phyloP scores from a whole-genome alignment of 1,140 invertebrate genomes.

The Diuraphis noxia region DNA sequence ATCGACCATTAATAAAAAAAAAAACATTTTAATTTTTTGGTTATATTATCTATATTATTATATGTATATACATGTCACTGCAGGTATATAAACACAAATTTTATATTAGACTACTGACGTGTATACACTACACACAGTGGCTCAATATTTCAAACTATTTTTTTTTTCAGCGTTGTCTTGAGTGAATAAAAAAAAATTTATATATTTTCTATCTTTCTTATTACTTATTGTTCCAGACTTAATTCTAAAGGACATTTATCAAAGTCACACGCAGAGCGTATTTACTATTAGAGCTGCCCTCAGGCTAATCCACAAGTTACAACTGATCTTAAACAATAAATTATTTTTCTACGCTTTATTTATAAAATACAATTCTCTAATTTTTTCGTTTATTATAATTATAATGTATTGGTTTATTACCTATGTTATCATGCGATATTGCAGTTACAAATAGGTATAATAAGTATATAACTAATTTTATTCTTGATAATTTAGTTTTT shows the following conservation, averaged over 20 bases:
- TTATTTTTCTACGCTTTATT: conserved; percentile 14
- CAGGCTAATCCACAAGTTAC: not conserved
- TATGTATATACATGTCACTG: not conserved
- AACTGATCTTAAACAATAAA: conserved; percentile 25
- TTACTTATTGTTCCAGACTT: not conserved
- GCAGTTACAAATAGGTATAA: not conserved
- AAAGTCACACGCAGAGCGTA: conserved; percentile 20
- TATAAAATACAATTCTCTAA: not conserved
- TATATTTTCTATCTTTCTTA: conserved; percentile 30
- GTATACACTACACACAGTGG: not conserved
- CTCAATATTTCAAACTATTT: not conserved
- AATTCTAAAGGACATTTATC: conserved; percentile 28
- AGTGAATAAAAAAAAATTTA: conserved; percentile 17
- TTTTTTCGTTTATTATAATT: conserved; percentile 6
- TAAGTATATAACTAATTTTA: not conserved
- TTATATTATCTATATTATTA: not conserved
- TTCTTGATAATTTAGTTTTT: not conserved
- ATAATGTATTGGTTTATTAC: not conserved
- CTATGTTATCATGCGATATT: not conserved
- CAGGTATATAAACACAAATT: not conserved
- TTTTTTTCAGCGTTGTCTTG: not conserved
- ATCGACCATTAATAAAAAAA: not conserved
- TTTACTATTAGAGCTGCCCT: not conserved
- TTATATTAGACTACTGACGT: not conserved
- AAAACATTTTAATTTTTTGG: too few species aligned